Base-by-base conservation (phyloP, 2,888 invertebrate genomes). In the Thumatha senex region DNA sequence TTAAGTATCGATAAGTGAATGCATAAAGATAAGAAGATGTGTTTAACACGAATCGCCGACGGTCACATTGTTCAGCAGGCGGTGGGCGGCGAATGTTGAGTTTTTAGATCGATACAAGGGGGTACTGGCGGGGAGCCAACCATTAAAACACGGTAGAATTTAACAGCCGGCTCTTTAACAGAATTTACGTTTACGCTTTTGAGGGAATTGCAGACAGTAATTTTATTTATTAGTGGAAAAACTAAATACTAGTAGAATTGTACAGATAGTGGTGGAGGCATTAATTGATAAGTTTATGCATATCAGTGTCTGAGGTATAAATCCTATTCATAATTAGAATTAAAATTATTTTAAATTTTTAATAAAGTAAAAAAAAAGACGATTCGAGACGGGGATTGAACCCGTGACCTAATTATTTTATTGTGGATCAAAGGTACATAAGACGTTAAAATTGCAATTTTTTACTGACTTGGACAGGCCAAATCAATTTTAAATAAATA, bases 121-220 rank as follows among this genome's bases (percentile, higher is more conserved):
- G 65, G 56, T 60, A 73, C 80, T 89, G 88, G 89, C 86, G 64
- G 48, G 38, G 55, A 65, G 88, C 88, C 89, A 89, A 80, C 66
- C 77, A 76, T 77, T 80, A 77, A 83, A 80, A 80, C 78, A 72
- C 67, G 70, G 67, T 70, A 69, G 67, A 43, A 12, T 43, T 35
- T 35, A 44, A 35, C 29, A 35, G 35, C 18, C 18, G 24, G 29
- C 24, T 44, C 35, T 18, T 13, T 18, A 67, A 67, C 70, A 58
- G 62, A 73, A 65, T 78, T 80, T 74, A 76, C 68, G 70, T 66
- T 67, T 70, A 72, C 66, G 74, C 68, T 72, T 66, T 70, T 67
- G 50, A 74, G 59, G 67, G 58, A 70, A 71, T 66, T 62, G 67
- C 67, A 61, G 68, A 70, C 56, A 59, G 58, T 61, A 64, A 63